Percentiles rank a stretch among this genome's conserved stretches.
Conservation (phyloP, 1,140 invertebrate species). For the Drosophila auraria region DNA sequence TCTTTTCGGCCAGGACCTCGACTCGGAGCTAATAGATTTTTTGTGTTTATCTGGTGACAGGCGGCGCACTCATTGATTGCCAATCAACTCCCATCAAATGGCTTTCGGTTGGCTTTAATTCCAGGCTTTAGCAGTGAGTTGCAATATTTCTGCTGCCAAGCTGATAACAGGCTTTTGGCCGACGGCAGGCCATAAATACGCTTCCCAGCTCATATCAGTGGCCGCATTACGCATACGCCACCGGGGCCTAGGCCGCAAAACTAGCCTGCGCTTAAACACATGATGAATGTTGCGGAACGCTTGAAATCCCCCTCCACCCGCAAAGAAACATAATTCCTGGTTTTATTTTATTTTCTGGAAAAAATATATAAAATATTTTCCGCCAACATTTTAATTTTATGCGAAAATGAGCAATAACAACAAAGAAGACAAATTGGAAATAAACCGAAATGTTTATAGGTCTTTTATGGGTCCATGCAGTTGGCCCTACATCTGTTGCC, state of each 20-base stretch:
- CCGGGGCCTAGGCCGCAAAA: constrained; percentile 25
- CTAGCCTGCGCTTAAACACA: constrained; percentile 37
- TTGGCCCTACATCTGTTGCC: constrained; percentile 55
- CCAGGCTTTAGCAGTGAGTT: constrained; percentile 18
- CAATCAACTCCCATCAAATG: constrained; percentile 77
- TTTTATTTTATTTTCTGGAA: constrained; percentile 16
- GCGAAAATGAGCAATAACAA: constrained; percentile 41
- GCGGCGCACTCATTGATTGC: constrained; percentile 55
- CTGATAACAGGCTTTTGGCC: constrained; percentile 56
- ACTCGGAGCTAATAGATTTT: constrained; percentile 71
- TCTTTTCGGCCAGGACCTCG: constrained; percentile 34
- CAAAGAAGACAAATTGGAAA: constrained; percentile 27
- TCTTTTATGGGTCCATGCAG: constrained; percentile 35
- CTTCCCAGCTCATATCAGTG: constrained; percentile 24
- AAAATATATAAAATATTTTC: constrained; percentile 18
- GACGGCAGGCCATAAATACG: constrained; percentile 49
- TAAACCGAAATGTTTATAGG: constrained; percentile 46
- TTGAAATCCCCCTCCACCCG: not conserved
- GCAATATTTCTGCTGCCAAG: constrained; percentile 35
- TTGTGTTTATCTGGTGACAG: constrained; percentile 62
- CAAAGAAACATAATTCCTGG: constrained; percentile 7
- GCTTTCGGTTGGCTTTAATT: constrained; percentile 40
- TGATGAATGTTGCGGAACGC: constrained; percentile 38
- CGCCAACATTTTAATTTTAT: constrained; percentile 37
- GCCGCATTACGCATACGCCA: constrained; percentile 70